A percentile compares a stretch with the other conserved stretches of the same genome.
phyloP scores from a whole-genome alignment of 2,797 vertebrate species.

The Ctenosaura bakeri region DNA sequence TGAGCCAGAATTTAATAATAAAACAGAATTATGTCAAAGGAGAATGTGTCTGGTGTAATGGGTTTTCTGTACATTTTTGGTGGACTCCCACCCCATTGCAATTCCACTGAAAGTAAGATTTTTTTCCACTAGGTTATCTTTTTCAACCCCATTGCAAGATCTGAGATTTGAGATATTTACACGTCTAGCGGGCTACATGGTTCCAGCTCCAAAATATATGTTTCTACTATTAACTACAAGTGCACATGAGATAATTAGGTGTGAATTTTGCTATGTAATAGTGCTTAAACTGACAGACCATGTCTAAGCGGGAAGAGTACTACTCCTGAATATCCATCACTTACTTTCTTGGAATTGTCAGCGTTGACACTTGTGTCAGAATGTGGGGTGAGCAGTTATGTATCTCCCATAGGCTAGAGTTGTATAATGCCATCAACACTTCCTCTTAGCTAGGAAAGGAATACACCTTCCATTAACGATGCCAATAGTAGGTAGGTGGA shows the following conservation, averaged over 20 bases:
- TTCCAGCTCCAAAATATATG: background rate
- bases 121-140: too few species aligned
- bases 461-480: background rate
- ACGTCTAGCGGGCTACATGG: background rate
- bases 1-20: background rate
- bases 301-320: background rate
- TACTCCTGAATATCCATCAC: background rate
- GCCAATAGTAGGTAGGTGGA: background rate
- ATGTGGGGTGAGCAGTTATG: conserved; percentile 20
- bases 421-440: conserved; percentile 2
- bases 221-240: background rate
- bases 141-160: too few species aligned
- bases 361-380: background rate
- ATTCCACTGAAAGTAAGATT: background rate
- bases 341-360: background rate
- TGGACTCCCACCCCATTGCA: background rate
- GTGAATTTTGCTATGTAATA: background rate
- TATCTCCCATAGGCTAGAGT: background rate
- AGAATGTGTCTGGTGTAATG: accelerated
- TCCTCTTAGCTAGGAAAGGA: background rate
- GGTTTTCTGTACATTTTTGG: background rate
- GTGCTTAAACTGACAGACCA: conserved; percentile 1
- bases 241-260: too few species aligned
- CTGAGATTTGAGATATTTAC: conserved; percentile 7
- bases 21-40: background rate